phyloP scores from a whole-genome alignment of 2,888 invertebrate genomes.

The Phalera bucephala region DNA sequence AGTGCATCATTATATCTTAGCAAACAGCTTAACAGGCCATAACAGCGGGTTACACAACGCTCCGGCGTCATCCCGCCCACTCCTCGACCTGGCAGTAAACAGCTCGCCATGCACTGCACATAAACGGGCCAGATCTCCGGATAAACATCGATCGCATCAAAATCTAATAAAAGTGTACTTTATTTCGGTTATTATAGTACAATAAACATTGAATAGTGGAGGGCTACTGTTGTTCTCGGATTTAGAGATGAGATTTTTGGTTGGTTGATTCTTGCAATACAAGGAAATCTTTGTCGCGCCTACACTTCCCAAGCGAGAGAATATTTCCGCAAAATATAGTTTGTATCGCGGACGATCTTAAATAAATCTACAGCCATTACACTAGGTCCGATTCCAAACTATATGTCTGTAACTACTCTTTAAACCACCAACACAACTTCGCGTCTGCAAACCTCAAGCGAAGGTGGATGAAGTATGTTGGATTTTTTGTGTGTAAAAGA shows the following conservation, averaged over 20 bases:
- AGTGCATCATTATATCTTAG: neutral
- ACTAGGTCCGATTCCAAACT: too few species aligned
- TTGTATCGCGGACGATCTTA: too few species aligned
- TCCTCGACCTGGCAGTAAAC: constrained; percentile 15
- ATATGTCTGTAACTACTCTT: too few species aligned
- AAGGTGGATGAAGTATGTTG: too few species aligned
- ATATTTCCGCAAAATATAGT: too few species aligned
- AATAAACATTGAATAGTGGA: constrained; percentile 45
- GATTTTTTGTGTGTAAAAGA: too few species aligned
- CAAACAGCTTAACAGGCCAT: constrained; percentile 1
- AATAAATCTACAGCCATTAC: too few species aligned
- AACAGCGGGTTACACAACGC: neutral
- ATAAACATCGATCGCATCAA: constrained; percentile 70
- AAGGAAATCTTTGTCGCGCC: too few species aligned
- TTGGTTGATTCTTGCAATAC: too few species aligned
- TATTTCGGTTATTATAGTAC: constrained; percentile 69
- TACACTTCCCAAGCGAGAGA: too few species aligned
- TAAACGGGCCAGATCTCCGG: constrained; percentile 56
- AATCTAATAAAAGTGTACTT: constrained; percentile 68
- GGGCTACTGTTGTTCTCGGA: constrained; percentile 3
- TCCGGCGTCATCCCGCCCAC: constrained; percentile 1
- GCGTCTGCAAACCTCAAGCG: too few species aligned
- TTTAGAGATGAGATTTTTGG: neutral
- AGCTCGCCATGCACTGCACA: constrained; percentile 38
- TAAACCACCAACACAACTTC: too few species aligned